These are phyloP conservation scores for Eristalis intricaria DNA, from an alignment of 2,888 invertebrate genomes.

Conservation along the genomic window DNA sequence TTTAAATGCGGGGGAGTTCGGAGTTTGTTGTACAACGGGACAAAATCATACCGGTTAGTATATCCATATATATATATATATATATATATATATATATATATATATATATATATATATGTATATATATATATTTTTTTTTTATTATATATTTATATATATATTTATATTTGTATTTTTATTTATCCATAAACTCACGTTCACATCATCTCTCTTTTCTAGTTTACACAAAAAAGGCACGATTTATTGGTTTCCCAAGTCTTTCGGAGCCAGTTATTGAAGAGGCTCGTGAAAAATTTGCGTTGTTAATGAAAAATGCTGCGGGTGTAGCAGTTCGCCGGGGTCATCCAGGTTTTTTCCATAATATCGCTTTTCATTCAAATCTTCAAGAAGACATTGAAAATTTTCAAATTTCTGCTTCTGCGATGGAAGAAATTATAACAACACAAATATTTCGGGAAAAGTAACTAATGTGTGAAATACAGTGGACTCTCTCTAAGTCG, in stretches of 20 bases:
- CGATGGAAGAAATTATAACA: constrained; percentile 83
- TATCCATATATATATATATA: neutral
- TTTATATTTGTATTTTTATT: neutral
- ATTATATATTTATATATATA: neutral
- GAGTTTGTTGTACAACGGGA: constrained; percentile 86
- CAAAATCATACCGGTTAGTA: constrained; percentile 82
- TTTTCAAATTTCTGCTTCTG: constrained; percentile 81
- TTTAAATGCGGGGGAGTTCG: constrained; percentile 81
- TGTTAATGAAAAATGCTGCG: constrained; percentile 79
- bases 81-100: neutral
- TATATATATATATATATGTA: neutral
- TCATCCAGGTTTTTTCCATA: constrained; percentile 79
- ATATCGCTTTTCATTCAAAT: constrained; percentile 78
- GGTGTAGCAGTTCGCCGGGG: constrained; percentile 78
- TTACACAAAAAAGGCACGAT: constrained; percentile 12
- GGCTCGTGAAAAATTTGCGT: constrained; percentile 78
- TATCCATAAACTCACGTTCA: neutral
- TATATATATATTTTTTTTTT: neutral
- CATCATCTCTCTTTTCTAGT: neutral
- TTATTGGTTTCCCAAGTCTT: constrained; percentile 14
- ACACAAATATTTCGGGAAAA: constrained; percentile 82
- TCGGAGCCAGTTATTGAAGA: constrained; percentile 75
- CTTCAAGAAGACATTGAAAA: constrained; percentile 80
- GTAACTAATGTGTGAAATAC: constrained; percentile 77
- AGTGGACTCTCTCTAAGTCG: too few species aligned